Conservation (phyloP, 1,140 invertebrate species). For the Planococcus citri region DNA sequence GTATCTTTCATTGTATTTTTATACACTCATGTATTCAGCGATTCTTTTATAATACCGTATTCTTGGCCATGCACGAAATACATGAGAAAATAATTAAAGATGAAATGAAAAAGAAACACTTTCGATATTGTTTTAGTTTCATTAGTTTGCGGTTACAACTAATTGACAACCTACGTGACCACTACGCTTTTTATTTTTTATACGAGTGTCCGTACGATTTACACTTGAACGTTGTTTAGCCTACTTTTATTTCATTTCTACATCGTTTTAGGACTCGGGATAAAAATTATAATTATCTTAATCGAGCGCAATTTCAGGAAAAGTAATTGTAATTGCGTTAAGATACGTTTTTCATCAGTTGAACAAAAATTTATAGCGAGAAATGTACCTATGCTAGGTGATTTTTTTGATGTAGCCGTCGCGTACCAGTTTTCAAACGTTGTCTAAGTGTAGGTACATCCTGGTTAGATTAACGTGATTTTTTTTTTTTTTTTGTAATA, state of each 20-base stretch:
- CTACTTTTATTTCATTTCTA: background rate
- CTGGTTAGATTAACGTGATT: too few species aligned
- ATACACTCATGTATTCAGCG: background rate
- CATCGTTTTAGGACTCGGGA: background rate
- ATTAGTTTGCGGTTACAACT: background rate
- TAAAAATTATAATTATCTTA: background rate
- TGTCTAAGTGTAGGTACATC: too few species aligned
- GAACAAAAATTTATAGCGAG: too few species aligned
- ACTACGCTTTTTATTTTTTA: background rate
- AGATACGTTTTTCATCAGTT: background rate
- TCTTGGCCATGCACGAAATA: background rate
- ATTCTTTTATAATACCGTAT: background rate
- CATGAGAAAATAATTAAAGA: background rate
- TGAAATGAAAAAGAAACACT: background rate
- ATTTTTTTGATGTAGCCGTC: too few species aligned
- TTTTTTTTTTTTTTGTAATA: too few species aligned
- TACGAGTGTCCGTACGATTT: background rate
- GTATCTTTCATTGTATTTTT: background rate
- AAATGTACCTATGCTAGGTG: too few species aligned
- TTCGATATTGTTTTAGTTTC: background rate
- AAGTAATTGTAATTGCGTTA: background rate
- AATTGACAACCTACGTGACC: conserved; percentile 2
- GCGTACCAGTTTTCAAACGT: too few species aligned
- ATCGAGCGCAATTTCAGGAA: background rate
- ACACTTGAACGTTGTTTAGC: background rate